phyloP scores from a whole-genome alignment of 2,888 invertebrate genomes.

The Baccha elongata region DNA sequence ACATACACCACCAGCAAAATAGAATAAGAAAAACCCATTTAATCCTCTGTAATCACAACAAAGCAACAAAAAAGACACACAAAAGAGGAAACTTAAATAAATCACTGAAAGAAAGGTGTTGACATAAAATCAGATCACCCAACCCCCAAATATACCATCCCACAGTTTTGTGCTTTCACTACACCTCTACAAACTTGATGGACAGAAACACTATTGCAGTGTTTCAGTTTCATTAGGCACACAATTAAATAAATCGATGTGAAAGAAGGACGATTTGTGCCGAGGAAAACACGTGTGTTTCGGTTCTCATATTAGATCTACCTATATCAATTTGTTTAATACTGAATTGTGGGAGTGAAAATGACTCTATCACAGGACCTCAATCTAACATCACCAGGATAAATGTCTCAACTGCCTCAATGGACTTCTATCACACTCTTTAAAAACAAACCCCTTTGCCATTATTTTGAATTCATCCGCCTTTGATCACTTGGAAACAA shows the following conservation, averaged over 20 bases:
- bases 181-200: background rate
- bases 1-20: conserved; percentile 12
- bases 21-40: conserved; percentile 59
- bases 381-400: conserved; percentile 36
- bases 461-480: conserved; percentile 17
- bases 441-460: conserved; percentile 1
- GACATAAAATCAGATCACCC: conserved; percentile 70
- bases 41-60: conserved; percentile 48
- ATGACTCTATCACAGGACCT: conserved; percentile 30
- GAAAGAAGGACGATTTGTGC: conserved; percentile 45
- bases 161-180: conserved; percentile 13
- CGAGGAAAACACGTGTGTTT: conserved; percentile 44
- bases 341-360: background rate
- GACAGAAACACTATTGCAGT: conserved; percentile 46
- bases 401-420: conserved; percentile 65
- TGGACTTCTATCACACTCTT: conserved; percentile 32
- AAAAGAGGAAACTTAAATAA: conserved; percentile 61
- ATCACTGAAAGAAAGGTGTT: conserved; percentile 71
- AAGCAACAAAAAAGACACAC: conserved; percentile 39
- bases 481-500: conserved; percentile 57
- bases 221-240: conserved; percentile 81
- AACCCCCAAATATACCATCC: conserved; percentile 10
- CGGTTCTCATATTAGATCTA: conserved; percentile 3
- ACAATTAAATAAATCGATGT: conserved; percentile 78
- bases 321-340: conserved; percentile 33